Evolutionary conservation across 2,113 vertebrate species (phyloP).

Genomic region (Monopterus albus): DNA sequence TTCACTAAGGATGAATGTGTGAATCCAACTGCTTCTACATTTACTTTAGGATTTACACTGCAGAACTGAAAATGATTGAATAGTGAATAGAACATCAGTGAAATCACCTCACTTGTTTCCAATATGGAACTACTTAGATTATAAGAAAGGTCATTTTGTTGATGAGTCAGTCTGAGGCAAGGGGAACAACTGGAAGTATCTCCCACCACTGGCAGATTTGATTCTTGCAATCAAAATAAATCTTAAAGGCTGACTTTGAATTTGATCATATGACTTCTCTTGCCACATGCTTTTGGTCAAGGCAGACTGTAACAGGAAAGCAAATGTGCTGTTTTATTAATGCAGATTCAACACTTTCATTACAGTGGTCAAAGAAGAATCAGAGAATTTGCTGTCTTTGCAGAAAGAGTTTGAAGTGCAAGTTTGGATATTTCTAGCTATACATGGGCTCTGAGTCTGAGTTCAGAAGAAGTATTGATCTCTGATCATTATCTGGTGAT

Average conservation of each 20-base stretch:
- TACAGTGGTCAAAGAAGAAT: slow-evolving; percentile 8
- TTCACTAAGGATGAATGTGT: not conserved
- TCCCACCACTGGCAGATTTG: not conserved
- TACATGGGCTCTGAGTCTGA: not conserved
- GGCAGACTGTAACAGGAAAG: slow-evolving; percentile 5
- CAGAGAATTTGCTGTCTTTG: slow-evolving; percentile 3
- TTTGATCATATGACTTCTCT: not conserved
- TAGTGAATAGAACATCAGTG: no score
- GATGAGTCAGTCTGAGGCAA: no score
- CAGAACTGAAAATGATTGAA: no score
- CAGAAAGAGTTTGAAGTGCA: slow-evolving; percentile 13
- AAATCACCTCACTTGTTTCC: no score
- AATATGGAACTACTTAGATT: not conserved
- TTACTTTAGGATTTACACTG: no score
- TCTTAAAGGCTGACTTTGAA: not conserved
- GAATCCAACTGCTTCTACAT: not conserved
- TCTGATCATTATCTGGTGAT: no score
- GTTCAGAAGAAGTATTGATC: no score
- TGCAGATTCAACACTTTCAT: not conserved
- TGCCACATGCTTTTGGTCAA: not conserved
- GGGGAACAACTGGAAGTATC: not conserved
- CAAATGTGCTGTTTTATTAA: not conserved
- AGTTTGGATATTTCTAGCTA: slow-evolving; percentile 28
- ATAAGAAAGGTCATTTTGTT: no score
- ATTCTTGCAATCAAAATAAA: not conserved